A percentile compares a stretch with the other conserved stretches of the same genome.
phyloP scores from a whole-genome alignment of 1,140 invertebrate species.

The Drosophila ambigua region DNA sequence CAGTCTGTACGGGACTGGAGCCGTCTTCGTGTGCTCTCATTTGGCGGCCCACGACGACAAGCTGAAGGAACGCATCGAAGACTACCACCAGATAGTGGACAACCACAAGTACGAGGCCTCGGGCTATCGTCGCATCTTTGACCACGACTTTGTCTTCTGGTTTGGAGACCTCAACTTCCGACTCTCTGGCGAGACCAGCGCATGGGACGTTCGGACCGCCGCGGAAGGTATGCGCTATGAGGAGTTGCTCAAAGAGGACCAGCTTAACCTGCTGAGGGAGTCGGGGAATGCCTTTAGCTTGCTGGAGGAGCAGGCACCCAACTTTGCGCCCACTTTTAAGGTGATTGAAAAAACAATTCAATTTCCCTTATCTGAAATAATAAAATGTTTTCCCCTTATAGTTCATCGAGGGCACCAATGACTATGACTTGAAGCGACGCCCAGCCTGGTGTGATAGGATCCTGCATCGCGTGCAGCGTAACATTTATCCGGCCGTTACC shows the following conservation, averaged over 20 bases:
- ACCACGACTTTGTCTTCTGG: constrained; percentile 98
- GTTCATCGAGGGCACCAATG: constrained; percentile 88
- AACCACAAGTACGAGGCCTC: constrained; percentile 88
- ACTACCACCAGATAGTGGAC: constrained; percentile 93
- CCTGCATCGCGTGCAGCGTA: constrained; percentile 91
- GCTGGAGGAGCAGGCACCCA: constrained; percentile 89
- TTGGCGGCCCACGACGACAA: constrained; percentile 94
- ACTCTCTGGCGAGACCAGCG: constrained; percentile 87
- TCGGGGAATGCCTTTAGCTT: constrained; percentile 91
- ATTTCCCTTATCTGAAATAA: constrained; percentile 1
- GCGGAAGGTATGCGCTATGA: constrained; percentile 88
- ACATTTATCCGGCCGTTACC: constrained; percentile 77
- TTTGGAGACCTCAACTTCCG: constrained; percentile 97
- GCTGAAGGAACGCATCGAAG: constrained; percentile 91
- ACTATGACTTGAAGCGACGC: constrained; percentile 93
- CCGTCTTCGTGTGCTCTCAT: constrained; percentile 95
- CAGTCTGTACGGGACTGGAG: constrained; percentile 92
- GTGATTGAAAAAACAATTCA: constrained; percentile 2
- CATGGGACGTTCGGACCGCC: constrained; percentile 88
- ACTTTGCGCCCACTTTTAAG: constrained; percentile 95
- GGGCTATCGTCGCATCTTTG: constrained; percentile 92
- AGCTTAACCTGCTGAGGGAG: constrained; percentile 88
- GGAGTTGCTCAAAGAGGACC: constrained; percentile 89
- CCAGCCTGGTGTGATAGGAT: constrained; percentile 99
- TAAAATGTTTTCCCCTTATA: constrained; percentile 5